These are phyloP conservation scores for Sarotherodon lohbergeri DNA, from an alignment of 2,113 vertebrate genomes.

Conservation along the genomic window DNA sequence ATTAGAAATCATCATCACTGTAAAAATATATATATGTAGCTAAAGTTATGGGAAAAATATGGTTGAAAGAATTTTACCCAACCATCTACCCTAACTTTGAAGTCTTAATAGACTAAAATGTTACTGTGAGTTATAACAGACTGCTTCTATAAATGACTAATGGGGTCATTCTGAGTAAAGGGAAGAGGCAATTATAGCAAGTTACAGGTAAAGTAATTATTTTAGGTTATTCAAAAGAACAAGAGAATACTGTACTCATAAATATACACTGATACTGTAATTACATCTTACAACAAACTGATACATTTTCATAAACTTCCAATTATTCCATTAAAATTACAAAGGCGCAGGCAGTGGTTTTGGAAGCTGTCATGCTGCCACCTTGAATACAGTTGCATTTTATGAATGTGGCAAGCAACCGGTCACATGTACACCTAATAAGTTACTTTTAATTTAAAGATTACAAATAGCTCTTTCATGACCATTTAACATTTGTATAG, in stretches of 20 bases:
- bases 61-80: not conserved
- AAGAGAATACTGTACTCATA: not conserved
- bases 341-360: not conserved
- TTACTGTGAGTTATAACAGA: not conserved
- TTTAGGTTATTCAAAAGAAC: not conserved
- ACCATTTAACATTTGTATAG: not conserved
- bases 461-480: not conserved
- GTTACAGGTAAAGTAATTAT: not conserved
- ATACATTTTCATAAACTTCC: not conserved
- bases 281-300: not conserved
- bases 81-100: not conserved
- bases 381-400: accelerated
- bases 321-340: not conserved
- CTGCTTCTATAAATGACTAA: not conserved
- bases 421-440: not conserved
- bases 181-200: not conserved
- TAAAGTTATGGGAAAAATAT: not conserved
- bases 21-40: not conserved
- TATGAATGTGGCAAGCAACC: not conserved
- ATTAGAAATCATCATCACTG: not conserved
- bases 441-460: not conserved
- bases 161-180: not conserved
- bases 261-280: not conserved
- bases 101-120: not conserved
- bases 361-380: not conserved